Evolutionary conservation across 2,888 invertebrate genomes (phyloP), one percentile per base, ranked within the genome.

Genomic region (Lysandra coridon): DNA sequence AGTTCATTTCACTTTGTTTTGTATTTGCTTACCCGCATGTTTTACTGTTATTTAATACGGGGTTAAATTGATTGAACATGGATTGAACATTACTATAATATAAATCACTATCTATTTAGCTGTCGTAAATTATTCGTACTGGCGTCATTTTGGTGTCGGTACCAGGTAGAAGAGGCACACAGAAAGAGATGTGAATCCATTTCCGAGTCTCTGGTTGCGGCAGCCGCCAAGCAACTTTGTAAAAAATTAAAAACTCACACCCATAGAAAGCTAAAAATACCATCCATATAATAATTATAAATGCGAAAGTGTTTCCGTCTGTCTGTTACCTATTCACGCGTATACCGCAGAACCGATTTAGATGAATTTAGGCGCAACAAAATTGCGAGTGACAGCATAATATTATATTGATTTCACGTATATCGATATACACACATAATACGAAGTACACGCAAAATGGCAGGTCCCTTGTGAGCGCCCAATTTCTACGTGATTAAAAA

Each of bases 401-500:
- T 49, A 49, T 44, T 44, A 64, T 64, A 62, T 62, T 62, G 62
- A 62, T 62, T 62, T 30, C 30, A 69, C 30, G 0, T 30, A 44
- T 74, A 10, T 12, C n/a, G 23, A 49, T 44, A n/a, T 44, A 44
- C 57, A 12, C 23, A 12, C 23, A 14, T 12, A 30, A 44, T 75
- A 44, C n/a, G 49, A 57, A 57, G 7, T 76, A 76, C 33, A 33
- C 49, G 57, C 17, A 76, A 76, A 76, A 76, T 76, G 76, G 76
- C 53, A 76, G 53, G 30, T 57, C 76, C 76, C 76, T 57, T 57
- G 53, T 57, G 53, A 33, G 57, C 53, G 53, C 17, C 53, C 76
- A 57, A 76, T 76, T 76, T 76, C 53, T 49, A 53, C 76, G 57
- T 76, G 76, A 76, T 76, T 76, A 76, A 76, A 76, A 76, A 76